Base-by-base conservation (phyloP, 2,113 vertebrate genomes). In the Platycercus adscitus region DNA sequence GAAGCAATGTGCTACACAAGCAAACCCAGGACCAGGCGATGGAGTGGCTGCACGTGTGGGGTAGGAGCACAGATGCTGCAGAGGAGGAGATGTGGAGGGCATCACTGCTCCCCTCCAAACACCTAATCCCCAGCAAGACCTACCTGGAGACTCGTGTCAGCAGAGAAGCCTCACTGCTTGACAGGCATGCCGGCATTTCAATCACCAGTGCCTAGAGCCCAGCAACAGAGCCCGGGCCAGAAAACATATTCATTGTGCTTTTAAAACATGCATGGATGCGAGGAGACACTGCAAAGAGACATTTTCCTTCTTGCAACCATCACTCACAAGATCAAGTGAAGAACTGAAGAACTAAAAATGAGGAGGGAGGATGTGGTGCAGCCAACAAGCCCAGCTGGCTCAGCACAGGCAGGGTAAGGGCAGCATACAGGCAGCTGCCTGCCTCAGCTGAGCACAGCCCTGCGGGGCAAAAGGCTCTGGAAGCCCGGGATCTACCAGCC, bases 41-140 rank as follows among this genome's bases (percentile, higher is more conserved):
- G 58, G 47, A 77, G 83, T n/a, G 41, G 68, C 60, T 69, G 55
- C 0, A 0, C 0, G 2, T 13, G 71, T 0, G 0, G 50, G 26
- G 46, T 0, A 2, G 50, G 33, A 88, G 55, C 52, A 28, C 1
- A 3, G 66, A 70, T 33, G 56, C 52, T 63, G 63, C 78, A 49
- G 83, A 79, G 81, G 55, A 64, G 18, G 64, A 72, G 43, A 76
- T 6, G 41, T 35, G 61, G 31, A 0, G 3, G 56, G n/a, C 65
- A 46, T 53, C 3, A 10, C 28, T 20, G 53, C 25, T 68, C 68
- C 60, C 25, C 25, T 81, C 37, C 4, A 0, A 94, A 3, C 0
- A 1, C 55, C 88, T 37, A 11, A 55, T 47, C n/a, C 66, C 79
- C 77, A 52, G 80, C 79, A 61, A 39, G 63, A 39, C 26, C 41